phyloP scores from a whole-genome alignment of 2,113 vertebrate genomes.

The Oxyruncus cristatus region DNA sequence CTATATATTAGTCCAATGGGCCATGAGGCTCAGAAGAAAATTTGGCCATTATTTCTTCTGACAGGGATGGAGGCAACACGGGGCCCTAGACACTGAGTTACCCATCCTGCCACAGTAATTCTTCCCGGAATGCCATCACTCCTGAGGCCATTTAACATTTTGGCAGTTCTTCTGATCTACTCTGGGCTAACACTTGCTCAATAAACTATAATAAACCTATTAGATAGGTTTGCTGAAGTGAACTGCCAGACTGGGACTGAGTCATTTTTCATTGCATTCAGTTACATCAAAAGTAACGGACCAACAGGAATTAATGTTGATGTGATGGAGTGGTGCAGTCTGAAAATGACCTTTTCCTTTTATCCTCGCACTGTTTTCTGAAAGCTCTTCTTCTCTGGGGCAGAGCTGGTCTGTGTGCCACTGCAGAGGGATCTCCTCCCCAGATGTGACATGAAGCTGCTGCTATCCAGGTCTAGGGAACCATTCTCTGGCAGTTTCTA shows the following conservation, averaged over 20 bases:
- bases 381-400: background rate
- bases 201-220: conserved; percentile 66
- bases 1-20: background rate
- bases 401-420: background rate
- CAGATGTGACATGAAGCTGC: background rate
- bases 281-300: background rate
- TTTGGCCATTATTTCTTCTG: conserved; percentile 53
- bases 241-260: conserved; percentile 7
- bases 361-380: background rate
- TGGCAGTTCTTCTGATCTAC: background rate
- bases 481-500: background rate
- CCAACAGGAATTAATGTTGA: conserved; percentile 28
- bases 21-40: conserved; percentile 23
- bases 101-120: conserved; percentile 39
- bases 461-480: background rate
- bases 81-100: conserved; percentile 11
- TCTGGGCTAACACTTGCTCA: conserved; percentile 30
- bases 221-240: conserved; percentile 53
- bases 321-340: background rate
- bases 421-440: background rate
- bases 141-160: conserved; percentile 40
- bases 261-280: conserved; percentile 25
- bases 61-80: conserved; percentile 9
- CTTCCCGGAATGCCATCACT: conserved; percentile 34
- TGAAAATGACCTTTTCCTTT: conserved; percentile 46